Conservation (phyloP, 2,888 invertebrate species). For the Brachypalpus laphriformis region DNA sequence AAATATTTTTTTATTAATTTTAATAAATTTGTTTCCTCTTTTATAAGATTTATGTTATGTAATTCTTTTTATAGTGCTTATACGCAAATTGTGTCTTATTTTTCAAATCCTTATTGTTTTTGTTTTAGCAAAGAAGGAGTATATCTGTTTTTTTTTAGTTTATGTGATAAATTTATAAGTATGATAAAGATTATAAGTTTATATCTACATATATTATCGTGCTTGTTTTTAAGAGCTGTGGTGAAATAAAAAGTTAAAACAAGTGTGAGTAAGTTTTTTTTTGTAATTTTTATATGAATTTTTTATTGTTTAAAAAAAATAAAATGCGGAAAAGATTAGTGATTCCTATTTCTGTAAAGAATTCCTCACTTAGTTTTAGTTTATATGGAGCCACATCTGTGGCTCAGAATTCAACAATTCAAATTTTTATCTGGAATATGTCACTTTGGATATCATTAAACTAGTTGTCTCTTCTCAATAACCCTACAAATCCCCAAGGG, state of each 20-base stretch:
- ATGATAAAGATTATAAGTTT: slow-evolving; percentile 19
- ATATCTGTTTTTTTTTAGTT: slow-evolving; percentile 57
- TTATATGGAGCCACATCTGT: too few relatives aligned
- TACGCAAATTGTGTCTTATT: slow-evolving; percentile 36
- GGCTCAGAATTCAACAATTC: too few relatives aligned
- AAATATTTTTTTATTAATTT: slow-evolving; percentile 12
- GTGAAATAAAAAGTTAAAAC: slow-evolving; percentile 51
- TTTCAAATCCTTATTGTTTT: slow-evolving; percentile 19
- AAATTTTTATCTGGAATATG: too few relatives aligned
- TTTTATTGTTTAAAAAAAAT: background rate
- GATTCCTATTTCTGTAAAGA: too few relatives aligned
- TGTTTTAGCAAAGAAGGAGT: slow-evolving; percentile 11
- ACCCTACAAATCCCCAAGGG: too few relatives aligned
- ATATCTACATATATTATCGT: slow-evolving; percentile 24
- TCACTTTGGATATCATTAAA: too few relatives aligned
- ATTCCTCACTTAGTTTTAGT: too few relatives aligned
- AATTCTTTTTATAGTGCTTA: slow-evolving; percentile 33
- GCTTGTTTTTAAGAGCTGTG: slow-evolving; percentile 43
- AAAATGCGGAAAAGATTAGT: too few relatives aligned
- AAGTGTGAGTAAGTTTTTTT: slow-evolving; percentile 30
- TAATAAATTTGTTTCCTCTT: slow-evolving; percentile 9
- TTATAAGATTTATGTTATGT: slow-evolving; percentile 30
- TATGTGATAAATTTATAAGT: slow-evolving; percentile 68
- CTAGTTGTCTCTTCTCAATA: too few relatives aligned
- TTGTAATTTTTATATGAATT: too few relatives aligned